Percentiles rank a stretch among this genome's conserved stretches.
Evolutionary conservation across 53 echinoderm and acorn worm species (phyloP).

Genomic region (Crossaster papposus): DNA sequence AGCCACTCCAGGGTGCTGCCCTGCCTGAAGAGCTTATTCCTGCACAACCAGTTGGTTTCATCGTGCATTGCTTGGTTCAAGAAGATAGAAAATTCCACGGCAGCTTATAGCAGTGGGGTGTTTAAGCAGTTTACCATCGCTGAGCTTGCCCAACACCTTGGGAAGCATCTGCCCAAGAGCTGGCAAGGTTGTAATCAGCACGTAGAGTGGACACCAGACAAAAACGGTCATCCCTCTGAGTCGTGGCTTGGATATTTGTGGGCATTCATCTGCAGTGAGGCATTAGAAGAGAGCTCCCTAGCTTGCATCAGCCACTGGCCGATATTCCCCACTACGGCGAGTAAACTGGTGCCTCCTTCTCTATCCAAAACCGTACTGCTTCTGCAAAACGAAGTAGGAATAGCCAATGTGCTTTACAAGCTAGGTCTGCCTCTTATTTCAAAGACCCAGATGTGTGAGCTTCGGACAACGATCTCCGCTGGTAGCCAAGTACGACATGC

Average conservation of each 20-base stretch:
- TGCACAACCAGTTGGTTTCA: constrained; percentile 31
- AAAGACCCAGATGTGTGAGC: too few relatives aligned
- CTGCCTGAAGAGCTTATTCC: constrained; percentile 18
- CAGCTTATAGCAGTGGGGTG: constrained; percentile 27
- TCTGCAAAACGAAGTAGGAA: not conserved
- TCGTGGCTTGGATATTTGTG: constrained; percentile 35
- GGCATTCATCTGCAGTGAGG: constrained; percentile 48
- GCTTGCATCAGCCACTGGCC: constrained; percentile 49
- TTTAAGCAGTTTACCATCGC: constrained; percentile 56
- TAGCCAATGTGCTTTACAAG: constrained; percentile 1
- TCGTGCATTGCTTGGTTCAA: constrained; percentile 19
- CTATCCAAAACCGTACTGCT: constrained; percentile 26
- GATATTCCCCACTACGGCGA: constrained; percentile 33
- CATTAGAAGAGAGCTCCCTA: not conserved
- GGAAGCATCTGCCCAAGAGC: constrained; percentile 27
- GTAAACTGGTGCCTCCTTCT: constrained; percentile 15
- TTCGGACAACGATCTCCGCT: too few relatives aligned
- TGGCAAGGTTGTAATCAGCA: constrained; percentile 47
- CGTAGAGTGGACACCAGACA: constrained; percentile 52
- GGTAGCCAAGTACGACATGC: not conserved
- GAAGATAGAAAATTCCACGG: not conserved
- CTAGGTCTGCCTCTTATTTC: constrained; percentile 16
- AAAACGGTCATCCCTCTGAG: constrained; percentile 30
- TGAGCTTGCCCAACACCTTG: constrained; percentile 35
- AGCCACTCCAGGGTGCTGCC: constrained; percentile 14